Conservation (phyloP, 2,888 invertebrate species). For the Argyra leucocephala region DNA sequence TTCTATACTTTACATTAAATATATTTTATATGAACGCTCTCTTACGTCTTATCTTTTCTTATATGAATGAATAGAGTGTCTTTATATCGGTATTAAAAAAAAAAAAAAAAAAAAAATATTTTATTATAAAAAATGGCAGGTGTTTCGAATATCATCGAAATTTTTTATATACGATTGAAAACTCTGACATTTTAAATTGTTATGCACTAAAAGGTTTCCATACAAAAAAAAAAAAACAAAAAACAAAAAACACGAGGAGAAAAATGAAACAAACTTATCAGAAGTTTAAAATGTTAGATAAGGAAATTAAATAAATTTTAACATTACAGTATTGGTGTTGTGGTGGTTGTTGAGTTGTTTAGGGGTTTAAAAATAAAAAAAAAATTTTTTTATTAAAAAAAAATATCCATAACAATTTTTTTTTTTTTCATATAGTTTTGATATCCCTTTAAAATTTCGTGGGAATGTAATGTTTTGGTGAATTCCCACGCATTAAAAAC, state of each 20-base stretch:
- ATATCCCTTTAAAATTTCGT: conserved; percentile 28
- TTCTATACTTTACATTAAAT: no score
- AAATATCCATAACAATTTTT: not conserved
- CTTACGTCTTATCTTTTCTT: no score
- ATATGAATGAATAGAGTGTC: no score
- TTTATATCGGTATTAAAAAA: no score
- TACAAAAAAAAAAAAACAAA: no score
- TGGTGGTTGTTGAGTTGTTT: not conserved
- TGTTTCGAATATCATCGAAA: conserved; percentile 29
- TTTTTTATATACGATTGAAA: not conserved
- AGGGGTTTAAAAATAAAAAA: not conserved
- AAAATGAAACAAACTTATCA: not conserved
- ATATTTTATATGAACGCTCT: no score
- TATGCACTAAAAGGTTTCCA: not conserved
- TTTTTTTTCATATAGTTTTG: not conserved
- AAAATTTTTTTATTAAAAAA: not conserved
- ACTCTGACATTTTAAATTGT: not conserved
- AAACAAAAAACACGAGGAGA: no score
- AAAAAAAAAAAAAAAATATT: no score
- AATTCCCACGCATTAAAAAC: conserved; percentile 33
- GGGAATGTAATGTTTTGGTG: conserved; percentile 32
- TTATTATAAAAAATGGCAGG: conserved; percentile 40
- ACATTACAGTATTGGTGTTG: no score
- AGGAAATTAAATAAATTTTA: not conserved
- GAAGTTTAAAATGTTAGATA: not conserved